Evolutionary conservation across 1,140 invertebrate genomes (phyloP), one percentile per base, ranked within the genome.

Genomic region (Hyles vespertilio): DNA sequence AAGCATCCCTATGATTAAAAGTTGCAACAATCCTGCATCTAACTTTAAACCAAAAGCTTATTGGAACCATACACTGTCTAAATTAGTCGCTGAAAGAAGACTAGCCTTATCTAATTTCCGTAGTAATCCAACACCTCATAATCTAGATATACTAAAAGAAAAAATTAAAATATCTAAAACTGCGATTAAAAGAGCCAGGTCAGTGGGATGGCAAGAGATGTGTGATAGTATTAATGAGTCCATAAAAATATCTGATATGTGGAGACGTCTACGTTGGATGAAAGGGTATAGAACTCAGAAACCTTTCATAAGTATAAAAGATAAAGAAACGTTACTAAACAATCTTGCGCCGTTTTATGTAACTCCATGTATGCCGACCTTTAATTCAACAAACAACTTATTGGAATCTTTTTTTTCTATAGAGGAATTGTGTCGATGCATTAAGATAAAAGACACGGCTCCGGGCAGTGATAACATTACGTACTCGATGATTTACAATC

Each of bases 401-500:
- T 4, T 60, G 3, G 67, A 65, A 60, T 3, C 6, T 1, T 46
- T 54, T 3, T 70, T 74, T 57, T 48, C 62, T 0, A 50, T 63
- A 2, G 22, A 62, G 3, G 73, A 76, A 53, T 12, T 73, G 2
- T 44, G 63, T 32, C 64, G 59, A 32, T 67, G 58, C 36, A 22
- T 73, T 32, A 76, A 76, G 46, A 57, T 56, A 47, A 76, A 67
- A 61, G 60, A 71, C 40, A 69, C 63, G 22, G 45, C 67, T 3
- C 67, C 74, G 2, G 74, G 74, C 2, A 8, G 46, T 52, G 74
- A 74, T 36, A 4, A 3, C 3, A 69, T 77, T n/a, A 59, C 69
- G 1, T 77, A 71, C 59, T 67, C 64, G 1, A 74, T 77, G 74
- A 53, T 77, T 45, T 55, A 44, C 46, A 56, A 71, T 59, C 34